Evolutionary conservation across 2,888 invertebrate species (phyloP).

Genomic region (Drepanosiphum platanoidis): DNA sequence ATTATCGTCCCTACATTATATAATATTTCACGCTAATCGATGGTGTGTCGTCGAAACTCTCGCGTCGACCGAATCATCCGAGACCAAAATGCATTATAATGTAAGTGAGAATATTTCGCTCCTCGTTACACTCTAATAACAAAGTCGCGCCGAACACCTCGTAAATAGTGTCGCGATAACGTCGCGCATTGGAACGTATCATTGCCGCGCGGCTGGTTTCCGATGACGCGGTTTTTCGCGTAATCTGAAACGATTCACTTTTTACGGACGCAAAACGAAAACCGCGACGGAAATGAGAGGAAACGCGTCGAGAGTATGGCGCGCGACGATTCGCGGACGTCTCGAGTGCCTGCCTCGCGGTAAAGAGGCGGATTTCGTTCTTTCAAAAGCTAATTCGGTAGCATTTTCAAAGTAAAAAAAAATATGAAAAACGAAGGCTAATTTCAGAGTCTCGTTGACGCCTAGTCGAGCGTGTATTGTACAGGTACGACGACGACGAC

Average conservation of each 20-base stretch:
- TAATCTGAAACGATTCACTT: too few species aligned
- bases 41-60: too few species aligned
- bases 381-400: slow-evolving; percentile 17
- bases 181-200: background rate
- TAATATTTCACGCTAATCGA: too few species aligned
- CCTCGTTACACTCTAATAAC: too few species aligned
- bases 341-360: background rate
- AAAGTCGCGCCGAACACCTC: background rate
- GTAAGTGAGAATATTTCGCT: too few species aligned
- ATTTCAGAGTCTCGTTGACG: slow-evolving; percentile 27
- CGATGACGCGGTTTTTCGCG: background rate
- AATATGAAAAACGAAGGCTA: background rate
- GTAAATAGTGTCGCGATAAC: background rate
- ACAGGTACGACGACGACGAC: too few species aligned
- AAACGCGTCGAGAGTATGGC: background rate
- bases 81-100: too few species aligned
- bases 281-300: background rate
- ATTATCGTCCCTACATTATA: too few species aligned
- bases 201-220: background rate
- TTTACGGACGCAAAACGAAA: too few species aligned
- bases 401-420: background rate
- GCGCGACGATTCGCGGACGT: background rate
- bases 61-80: too few species aligned
- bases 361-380: background rate
- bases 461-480: background rate